A percentile compares a stretch with the other conserved stretches of the same genome.
phyloP scores from a whole-genome alignment of 2,113 vertebrate genomes.

The Grantiella picta region DNA sequence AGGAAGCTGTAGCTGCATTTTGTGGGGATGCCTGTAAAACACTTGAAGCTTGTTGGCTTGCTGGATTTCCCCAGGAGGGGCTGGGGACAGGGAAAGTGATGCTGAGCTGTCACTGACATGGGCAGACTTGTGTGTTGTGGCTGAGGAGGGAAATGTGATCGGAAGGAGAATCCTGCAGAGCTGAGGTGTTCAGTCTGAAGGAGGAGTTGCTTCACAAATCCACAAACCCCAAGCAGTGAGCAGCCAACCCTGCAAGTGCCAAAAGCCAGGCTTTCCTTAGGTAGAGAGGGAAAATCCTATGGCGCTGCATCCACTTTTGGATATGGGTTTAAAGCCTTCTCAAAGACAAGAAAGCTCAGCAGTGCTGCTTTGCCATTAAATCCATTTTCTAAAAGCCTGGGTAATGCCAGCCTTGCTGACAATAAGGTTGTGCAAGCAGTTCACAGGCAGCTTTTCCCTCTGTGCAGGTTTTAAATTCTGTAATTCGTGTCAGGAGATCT shows the following conservation, averaged over 20 bases:
- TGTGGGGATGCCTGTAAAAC: neutral
- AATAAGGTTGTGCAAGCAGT: neutral
- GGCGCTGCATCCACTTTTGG: neutral
- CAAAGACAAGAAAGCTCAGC: neutral
- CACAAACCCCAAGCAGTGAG: neutral
- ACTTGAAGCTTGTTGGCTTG: neutral
- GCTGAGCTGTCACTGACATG: neutral
- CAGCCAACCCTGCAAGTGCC: neutral
- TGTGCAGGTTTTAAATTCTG: neutral
- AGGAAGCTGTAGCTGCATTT: neutral
- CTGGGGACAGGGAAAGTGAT: neutral
- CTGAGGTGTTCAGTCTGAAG: neutral
- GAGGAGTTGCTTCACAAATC: neutral
- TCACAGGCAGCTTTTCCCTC: neutral
- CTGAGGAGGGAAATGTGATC: neutral
- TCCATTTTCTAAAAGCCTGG: neutral
- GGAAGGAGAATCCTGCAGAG: neutral
- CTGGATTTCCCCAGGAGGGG: neutral
- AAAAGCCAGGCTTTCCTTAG: neutral
- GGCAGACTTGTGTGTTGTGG: neutral
- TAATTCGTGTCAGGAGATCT: neutral
- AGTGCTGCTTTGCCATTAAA: neutral
- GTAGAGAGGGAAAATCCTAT: neutral
- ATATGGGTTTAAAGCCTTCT: neutral
- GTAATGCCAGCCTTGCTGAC: neutral